Conservation (phyloP, 1,140 invertebrate genomes). For the Listronotus bonariensis region DNA sequence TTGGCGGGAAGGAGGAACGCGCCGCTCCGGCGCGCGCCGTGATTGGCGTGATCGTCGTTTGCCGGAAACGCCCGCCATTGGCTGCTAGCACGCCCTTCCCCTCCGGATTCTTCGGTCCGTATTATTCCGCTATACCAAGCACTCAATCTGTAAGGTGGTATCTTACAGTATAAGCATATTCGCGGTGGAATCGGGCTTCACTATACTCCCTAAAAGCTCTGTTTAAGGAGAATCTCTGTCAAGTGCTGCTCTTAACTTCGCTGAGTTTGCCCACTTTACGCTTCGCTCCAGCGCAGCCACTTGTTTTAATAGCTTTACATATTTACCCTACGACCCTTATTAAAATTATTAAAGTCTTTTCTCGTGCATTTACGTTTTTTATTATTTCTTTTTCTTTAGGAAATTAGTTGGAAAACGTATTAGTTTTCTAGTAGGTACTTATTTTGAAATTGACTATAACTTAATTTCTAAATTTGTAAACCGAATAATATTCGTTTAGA, state of each 20-base stretch:
- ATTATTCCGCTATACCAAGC: conserved; percentile 50
- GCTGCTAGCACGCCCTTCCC: conserved; percentile 47
- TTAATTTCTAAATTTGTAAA: no score
- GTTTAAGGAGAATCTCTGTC: conserved; percentile 20
- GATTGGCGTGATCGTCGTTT: conserved; percentile 48
- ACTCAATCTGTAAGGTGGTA: conserved; percentile 55
- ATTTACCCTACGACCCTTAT: conserved; percentile 2
- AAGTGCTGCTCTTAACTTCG: conserved; percentile 13
- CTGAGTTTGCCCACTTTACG: not conserved
- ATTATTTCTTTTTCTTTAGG: no score
- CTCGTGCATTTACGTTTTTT: no score
- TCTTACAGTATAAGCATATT: conserved; percentile 54
- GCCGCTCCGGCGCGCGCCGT: conserved; percentile 27
- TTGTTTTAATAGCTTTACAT: conserved; percentile 1
- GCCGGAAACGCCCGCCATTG: conserved; percentile 52
- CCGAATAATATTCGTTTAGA: no score
- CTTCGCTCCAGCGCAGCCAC: not conserved
- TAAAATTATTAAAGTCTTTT: not conserved
- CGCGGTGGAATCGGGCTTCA: conserved; percentile 51
- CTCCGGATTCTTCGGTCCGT: conserved; percentile 39
- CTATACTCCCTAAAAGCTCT: conserved; percentile 22
- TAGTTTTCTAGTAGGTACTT: no score
- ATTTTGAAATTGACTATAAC: no score
- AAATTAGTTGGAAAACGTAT: no score
- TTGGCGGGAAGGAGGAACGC: conserved; percentile 54